These are phyloP conservation scores for Pipa parva DNA, from an alignment of 2,113 vertebrate genomes.

Conservation along the genomic window DNA sequence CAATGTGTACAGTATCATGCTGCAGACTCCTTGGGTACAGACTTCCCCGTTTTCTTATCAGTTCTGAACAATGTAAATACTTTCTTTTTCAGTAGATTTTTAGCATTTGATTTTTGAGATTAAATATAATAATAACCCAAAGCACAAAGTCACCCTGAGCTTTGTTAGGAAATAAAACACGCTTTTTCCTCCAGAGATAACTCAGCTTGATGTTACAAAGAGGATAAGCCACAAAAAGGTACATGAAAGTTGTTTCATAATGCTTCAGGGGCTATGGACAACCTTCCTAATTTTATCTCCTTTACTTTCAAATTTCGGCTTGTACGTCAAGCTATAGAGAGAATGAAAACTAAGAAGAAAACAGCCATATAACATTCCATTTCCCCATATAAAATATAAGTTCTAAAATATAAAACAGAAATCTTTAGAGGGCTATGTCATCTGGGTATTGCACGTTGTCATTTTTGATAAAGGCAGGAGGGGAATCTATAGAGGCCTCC, in stretches of 20 bases:
- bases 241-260: conserved; percentile 39
- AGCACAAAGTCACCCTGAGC: conserved; percentile 42
- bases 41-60: conserved; percentile 5
- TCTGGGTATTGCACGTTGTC: too few species aligned
- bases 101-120: conserved; percentile 31
- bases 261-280: conserved; percentile 41
- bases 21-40: neutral
- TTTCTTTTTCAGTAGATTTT: conserved; percentile 19
- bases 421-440: too few species aligned
- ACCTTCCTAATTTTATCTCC: conserved; percentile 37
- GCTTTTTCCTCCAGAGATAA: conserved; percentile 32
- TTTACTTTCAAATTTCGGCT: conserved; percentile 36
- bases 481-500: too few species aligned
- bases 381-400: conserved; percentile 23
- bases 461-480: too few species aligned
- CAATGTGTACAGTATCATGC: neutral
- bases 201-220: conserved; percentile 35
- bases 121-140: conserved; percentile 34
- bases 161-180: conserved; percentile 40
- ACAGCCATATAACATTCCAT: conserved; percentile 19
- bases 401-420: conserved; percentile 2
- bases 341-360: conserved; percentile 17
- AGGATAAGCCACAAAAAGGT: conserved; percentile 30
- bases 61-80: conserved; percentile 22
- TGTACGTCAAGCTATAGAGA: conserved; percentile 28